Evolutionary conservation across 2,797 vertebrate genomes (phyloP).

Genomic region (Menidia menidia): DNA sequence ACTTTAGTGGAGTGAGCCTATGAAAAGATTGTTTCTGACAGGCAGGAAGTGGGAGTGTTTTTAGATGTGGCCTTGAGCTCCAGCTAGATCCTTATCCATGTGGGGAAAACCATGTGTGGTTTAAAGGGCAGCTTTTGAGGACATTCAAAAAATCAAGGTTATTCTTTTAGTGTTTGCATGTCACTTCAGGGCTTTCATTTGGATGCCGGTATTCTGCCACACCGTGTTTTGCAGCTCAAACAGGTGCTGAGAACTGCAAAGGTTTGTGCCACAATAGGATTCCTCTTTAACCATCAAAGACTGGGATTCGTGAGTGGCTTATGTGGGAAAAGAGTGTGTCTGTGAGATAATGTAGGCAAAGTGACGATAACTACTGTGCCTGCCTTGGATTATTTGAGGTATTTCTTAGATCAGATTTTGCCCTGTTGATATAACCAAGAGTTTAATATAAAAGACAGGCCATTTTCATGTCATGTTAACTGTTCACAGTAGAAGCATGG

Average conservation of each 20-base stretch:
- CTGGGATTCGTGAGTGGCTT: conserved; percentile 39
- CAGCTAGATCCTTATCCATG: conserved; percentile 51
- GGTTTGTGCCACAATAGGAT: conserved; percentile 32
- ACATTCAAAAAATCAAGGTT: conserved; percentile 38
- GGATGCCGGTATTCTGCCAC: conserved; percentile 34
- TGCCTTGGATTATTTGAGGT: conserved; percentile 51
- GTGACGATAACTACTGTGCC: conserved; percentile 43
- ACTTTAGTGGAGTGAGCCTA: conserved; percentile 27
- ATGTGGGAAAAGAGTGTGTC: conserved; percentile 55
- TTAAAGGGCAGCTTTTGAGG: conserved; percentile 34
- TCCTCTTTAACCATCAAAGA: conserved; percentile 48
- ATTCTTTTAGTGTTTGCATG: conserved; percentile 29
- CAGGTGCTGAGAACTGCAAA: conserved; percentile 22
- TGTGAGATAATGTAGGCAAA: conserved; percentile 70
- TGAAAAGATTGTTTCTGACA: conserved; percentile 64
- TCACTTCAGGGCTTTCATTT: conserved; percentile 30
- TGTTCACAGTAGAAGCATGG: conserved; percentile 4
- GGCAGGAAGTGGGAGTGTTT: conserved; percentile 50
- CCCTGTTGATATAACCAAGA: background rate
- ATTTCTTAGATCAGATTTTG: conserved; percentile 39
- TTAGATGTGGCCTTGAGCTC: conserved; percentile 38
- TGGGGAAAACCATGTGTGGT: conserved; percentile 32
- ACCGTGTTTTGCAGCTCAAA: conserved; percentile 21
- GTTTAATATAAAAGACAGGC: conserved; percentile 18
- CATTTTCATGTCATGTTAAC: conserved; percentile 9